Base-by-base conservation (phyloP, 2,113 vertebrate species). In the Cathartes aura region DNA sequence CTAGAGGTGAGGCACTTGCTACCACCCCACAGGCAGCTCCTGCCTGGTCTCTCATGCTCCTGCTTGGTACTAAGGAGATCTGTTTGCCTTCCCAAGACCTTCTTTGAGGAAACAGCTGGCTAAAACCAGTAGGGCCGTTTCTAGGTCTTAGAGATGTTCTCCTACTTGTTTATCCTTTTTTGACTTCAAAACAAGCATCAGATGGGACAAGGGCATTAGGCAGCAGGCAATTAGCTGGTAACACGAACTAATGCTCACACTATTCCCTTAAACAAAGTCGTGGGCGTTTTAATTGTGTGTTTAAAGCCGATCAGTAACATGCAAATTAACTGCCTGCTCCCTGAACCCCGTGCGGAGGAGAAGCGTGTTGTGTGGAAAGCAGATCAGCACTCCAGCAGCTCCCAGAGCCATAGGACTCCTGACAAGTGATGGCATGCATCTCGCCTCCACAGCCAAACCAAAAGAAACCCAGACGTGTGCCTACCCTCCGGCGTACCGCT, bases 401-500 rank as follows among this genome's bases (percentile, higher is more conserved):
- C 63, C 40, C 82, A 38, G 70, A 85, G 56, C 56, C 1, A 0
- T 9, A 18, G 29, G 43, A n/a, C 26, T 68, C 48, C 76, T 40
- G 62, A 55, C 13, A 29, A 67, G 71, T 9, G 34, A 9, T 0
- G 8, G 55, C 1, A 0, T 27, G 50, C 48, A 12, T 12, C 66
- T 53, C 6, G 1, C 38, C 43, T 73, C 30, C 42, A 36, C 34
- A 48, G 87, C 26, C 55, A 47, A 82, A 75, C 12, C 53, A 21
- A 5, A 66, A 64, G 26, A 42, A 59, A 56, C 72, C 48, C 80
- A n/a, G 79, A 67, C 0, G 9, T n/a, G 48, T 83, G 32, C 97
- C 94, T 96, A 99, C 99, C 99, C 97, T 99, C 99, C 0, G 99
- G 99, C 1, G 99, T 99, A 66, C 99, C 99, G 36, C 99, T 99